Percentiles rank a stretch among this genome's conserved stretches.
phyloP scores from a whole-genome alignment of 2,113 vertebrate genomes.

The Rhagologus leucostigma region DNA sequence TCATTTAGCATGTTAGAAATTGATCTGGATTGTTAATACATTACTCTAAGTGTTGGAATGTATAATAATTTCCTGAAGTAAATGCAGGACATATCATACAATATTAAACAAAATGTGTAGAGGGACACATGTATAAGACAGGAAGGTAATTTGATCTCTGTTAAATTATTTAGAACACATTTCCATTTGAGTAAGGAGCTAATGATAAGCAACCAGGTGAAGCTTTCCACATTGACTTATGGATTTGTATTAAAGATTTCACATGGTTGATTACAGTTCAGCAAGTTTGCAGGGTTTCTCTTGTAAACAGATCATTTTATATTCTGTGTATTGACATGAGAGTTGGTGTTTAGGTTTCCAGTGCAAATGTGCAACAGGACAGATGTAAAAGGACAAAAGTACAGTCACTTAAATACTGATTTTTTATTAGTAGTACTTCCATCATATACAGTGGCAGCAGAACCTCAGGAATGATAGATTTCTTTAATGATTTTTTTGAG shows the following conservation, averaged over 20 bases:
- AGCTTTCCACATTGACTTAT: conserved; percentile 17
- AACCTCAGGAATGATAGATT: background rate
- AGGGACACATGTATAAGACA: background rate
- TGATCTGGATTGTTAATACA: background rate
- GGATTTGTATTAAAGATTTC: conserved; percentile 38
- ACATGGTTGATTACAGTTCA: conserved; percentile 10
- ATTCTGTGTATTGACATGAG: background rate
- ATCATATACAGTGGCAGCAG: background rate
- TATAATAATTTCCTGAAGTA: conserved; percentile 24
- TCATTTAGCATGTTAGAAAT: background rate
- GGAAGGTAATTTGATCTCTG: conserved; percentile 33
- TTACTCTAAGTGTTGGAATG: conserved; percentile 30
- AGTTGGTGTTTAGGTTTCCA: background rate
- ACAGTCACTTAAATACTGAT: background rate
- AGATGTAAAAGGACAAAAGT: background rate
- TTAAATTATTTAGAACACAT: conserved; percentile 50
- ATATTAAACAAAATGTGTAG: conserved; percentile 38
- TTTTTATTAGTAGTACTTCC: background rate
- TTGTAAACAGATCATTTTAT: background rate
- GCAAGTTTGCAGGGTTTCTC: background rate
- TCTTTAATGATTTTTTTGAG: background rate
- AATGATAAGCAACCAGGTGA: conserved; percentile 40
- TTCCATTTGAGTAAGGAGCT: conserved; percentile 47
- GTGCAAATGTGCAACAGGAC: background rate
- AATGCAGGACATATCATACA: conserved; percentile 3